Evolutionary conservation across 2,797 vertebrate species (phyloP).

Genomic region (Dallia pectoralis): DNA sequence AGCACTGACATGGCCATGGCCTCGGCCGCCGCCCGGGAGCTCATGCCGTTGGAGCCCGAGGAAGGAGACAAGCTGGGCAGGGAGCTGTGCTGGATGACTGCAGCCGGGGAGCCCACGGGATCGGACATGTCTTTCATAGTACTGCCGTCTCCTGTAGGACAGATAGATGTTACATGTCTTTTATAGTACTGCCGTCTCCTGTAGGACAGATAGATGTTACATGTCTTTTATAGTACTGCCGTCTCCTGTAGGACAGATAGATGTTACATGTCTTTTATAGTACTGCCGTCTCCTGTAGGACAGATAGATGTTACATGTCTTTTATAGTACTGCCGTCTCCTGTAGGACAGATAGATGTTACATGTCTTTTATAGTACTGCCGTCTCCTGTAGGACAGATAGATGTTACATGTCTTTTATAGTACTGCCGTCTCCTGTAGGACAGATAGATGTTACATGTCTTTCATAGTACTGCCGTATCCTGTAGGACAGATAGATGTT

Average conservation of each 20-base stretch:
- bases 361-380: neutral
- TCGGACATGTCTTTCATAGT: constrained; percentile 87
- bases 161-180: neutral
- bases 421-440: too few relatives aligned
- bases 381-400: too few relatives aligned
- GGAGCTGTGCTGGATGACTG: constrained; percentile 95
- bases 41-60: constrained; percentile 83
- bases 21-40: constrained; percentile 88
- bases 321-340: constrained; percentile 83
- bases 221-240: too few relatives aligned
- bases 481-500: constrained; percentile 26
- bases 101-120: constrained; percentile 86
- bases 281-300: too few relatives aligned
- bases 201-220: too few relatives aligned
- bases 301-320: constrained; percentile 67
- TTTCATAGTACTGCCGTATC: constrained; percentile 84
- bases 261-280: too few relatives aligned
- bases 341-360: neutral
- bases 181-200: too few relatives aligned
- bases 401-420: too few relatives aligned
- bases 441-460: constrained; percentile 65
- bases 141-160: constrained; percentile 74
- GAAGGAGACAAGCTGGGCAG: constrained; percentile 71
- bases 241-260: too few relatives aligned
- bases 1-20: constrained; percentile 94